Evolutionary conservation across 2,888 invertebrate species (phyloP).

Genomic region (Taenaris catops): DNA sequence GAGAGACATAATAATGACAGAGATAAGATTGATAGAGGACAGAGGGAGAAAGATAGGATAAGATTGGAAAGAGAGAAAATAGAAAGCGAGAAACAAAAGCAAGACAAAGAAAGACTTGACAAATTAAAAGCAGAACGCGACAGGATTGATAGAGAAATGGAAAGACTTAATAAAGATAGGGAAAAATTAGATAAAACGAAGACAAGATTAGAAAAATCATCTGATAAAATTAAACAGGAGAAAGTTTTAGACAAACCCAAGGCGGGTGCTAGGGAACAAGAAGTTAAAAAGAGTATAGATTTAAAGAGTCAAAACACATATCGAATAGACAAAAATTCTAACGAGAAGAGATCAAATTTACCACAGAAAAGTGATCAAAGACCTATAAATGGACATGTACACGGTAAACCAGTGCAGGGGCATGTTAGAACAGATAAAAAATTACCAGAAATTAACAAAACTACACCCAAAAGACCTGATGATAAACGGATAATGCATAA

Average conservation of each 20-base stretch:
- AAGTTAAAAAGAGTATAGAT: conserved; percentile 60
- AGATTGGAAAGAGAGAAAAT: conserved; percentile 39
- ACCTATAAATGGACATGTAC: conserved; percentile 48
- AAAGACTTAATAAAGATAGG: conserved; percentile 54
- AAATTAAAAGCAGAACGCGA: conserved; percentile 63
- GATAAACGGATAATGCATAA: conserved; percentile 35
- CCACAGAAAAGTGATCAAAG: conserved; percentile 44
- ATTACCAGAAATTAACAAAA: conserved; percentile 37
- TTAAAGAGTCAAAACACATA: conserved; percentile 69
- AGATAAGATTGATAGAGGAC: conserved; percentile 31
- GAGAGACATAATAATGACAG: conserved; percentile 37
- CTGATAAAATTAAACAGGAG: conserved; percentile 39
- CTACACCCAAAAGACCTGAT: conserved; percentile 39
- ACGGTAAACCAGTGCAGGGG: conserved; percentile 49
- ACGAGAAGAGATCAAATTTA: conserved; percentile 34
- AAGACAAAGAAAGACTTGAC: conserved; percentile 56
- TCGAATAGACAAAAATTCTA: conserved; percentile 69
- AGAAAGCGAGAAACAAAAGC: conserved; percentile 37
- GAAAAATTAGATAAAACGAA: conserved; percentile 62
- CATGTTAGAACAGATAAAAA: conserved; percentile 24
- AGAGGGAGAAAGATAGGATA: conserved; percentile 29
- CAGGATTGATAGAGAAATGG: conserved; percentile 62
- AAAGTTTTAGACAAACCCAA: conserved; percentile 47
- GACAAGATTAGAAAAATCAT: conserved; percentile 46
- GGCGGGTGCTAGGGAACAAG: conserved; percentile 32